Percentiles rank a stretch among this genome's conserved stretches.
Conservation (phyloP, 2,113 vertebrate species). For the Proterorhinus semilunaris region DNA sequence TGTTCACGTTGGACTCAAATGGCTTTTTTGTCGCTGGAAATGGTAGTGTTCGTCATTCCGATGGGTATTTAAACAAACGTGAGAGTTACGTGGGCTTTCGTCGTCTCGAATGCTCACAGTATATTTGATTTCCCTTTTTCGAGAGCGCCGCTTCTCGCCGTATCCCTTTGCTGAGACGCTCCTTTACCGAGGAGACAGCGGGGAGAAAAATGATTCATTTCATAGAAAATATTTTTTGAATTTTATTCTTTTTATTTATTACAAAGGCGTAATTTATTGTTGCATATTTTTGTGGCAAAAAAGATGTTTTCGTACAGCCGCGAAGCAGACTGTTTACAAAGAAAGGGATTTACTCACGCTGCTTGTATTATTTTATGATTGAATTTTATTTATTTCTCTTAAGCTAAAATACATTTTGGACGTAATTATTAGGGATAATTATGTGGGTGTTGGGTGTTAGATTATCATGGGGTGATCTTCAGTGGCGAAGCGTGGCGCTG, state of each 20-base stretch:
- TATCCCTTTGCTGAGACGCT: conserved; percentile 63
- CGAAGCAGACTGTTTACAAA: conserved; percentile 58
- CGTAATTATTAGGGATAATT: conserved; percentile 73
- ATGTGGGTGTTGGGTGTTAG: conserved; percentile 82
- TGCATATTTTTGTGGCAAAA: conserved; percentile 68
- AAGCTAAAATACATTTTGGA: conserved; percentile 63
- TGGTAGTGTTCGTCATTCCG: conserved; percentile 51
- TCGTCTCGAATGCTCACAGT: conserved; percentile 73
- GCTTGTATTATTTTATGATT: conserved; percentile 67
- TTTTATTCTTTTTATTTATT: conserved; percentile 70
- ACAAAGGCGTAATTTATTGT: conserved; percentile 64
- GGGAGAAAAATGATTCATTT: conserved; percentile 59
- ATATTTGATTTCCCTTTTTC: conserved; percentile 83
- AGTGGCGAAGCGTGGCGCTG: conserved; percentile 85
- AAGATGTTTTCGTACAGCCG: conserved; percentile 69
- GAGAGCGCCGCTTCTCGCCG: conserved; percentile 76
- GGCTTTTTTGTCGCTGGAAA: conserved; percentile 63
- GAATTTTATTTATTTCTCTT: conserved; percentile 69
- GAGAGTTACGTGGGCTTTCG: conserved; percentile 66
- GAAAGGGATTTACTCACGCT: conserved; percentile 48
- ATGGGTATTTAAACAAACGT: conserved; percentile 57
- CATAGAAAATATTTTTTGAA: conserved; percentile 72
- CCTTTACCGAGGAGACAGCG: conserved; percentile 64
- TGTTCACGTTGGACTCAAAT: conserved; percentile 70
- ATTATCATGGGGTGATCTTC: conserved; percentile 85